A percentile compares a stretch with the other conserved stretches of the same genome.
These are phyloP conservation scores for Teleopsis dalmanni DNA, from an alignment of 1,140 invertebrate species.

Conservation along the genomic window DNA sequence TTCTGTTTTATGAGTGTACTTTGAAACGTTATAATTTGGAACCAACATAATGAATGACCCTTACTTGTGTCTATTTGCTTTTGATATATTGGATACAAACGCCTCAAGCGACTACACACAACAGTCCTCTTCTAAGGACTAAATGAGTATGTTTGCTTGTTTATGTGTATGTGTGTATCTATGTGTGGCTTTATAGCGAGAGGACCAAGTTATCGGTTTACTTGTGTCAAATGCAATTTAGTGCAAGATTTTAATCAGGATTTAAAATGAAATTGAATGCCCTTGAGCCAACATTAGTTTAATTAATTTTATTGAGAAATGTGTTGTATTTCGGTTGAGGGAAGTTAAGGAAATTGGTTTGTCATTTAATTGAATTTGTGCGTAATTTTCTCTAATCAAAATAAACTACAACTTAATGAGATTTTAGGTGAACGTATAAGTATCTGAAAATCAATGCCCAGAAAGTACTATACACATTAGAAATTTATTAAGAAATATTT, in stretches of 20 bases:
- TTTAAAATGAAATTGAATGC: not conserved
- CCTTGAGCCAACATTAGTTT: too few relatives aligned
- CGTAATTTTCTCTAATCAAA: not conserved
- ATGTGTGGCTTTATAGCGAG: not conserved
- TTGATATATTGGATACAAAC: too few relatives aligned
- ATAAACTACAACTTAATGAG: not conserved
- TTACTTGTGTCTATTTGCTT: not conserved
- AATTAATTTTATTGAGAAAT: too few relatives aligned
- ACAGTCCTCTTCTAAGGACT: too few relatives aligned
- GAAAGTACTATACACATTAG: too few relatives aligned
- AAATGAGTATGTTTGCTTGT: not conserved
- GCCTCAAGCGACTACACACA: too few relatives aligned
- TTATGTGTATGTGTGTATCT: not conserved
- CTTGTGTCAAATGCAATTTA: not conserved
- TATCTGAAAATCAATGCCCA: too few relatives aligned
- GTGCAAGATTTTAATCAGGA: not conserved
- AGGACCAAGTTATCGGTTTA: constrained; percentile 3
- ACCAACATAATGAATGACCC: not conserved
- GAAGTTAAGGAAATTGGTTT: not conserved
- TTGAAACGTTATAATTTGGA: not conserved
- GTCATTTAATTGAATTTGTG: not conserved
- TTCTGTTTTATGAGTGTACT: constrained; percentile 3
- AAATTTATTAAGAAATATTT: too few relatives aligned
- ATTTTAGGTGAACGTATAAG: too few relatives aligned
- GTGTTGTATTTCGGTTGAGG: not conserved